These are phyloP conservation scores for Clinocottus analis DNA, from an alignment of 2,113 vertebrate species.

Conservation along the genomic window DNA sequence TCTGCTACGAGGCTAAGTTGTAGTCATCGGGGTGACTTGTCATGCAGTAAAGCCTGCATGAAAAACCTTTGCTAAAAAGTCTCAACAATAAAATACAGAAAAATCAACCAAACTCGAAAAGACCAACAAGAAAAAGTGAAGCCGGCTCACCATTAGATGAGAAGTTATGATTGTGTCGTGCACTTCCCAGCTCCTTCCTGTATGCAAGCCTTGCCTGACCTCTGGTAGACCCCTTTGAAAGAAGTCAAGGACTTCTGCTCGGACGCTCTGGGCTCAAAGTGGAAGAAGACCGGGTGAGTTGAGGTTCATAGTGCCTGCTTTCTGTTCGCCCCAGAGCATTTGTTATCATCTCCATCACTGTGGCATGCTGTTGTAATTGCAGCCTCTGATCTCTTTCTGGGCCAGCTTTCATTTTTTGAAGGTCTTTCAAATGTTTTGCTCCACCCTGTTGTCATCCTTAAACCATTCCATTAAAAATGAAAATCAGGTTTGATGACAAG, in stretches of 20 bases:
- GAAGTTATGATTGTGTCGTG: constrained; percentile 84
- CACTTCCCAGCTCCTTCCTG: constrained; percentile 88
- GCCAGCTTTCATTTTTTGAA: constrained; percentile 82
- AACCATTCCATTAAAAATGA: constrained; percentile 44
- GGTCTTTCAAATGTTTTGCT: constrained; percentile 69
- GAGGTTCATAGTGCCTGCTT: constrained; percentile 79
- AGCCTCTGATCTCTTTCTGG: constrained; percentile 87
- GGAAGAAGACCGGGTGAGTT: constrained; percentile 56
- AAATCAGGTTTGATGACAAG: neutral
- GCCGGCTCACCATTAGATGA: constrained; percentile 77
- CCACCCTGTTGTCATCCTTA: constrained; percentile 45
- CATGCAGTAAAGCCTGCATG: constrained; percentile 63
- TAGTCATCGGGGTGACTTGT: constrained; percentile 49
- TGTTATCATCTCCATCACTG: constrained; percentile 89
- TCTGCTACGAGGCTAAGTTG: constrained; percentile 13
- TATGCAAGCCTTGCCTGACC: constrained; percentile 86
- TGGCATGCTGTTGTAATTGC: constrained; percentile 89
- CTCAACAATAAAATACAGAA: constrained; percentile 44
- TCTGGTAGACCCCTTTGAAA: constrained; percentile 84
- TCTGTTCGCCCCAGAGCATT: constrained; percentile 60
- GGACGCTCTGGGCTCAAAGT: constrained; percentile 69
- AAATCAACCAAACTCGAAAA: constrained; percentile 53
- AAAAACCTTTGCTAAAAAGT: constrained; percentile 31
- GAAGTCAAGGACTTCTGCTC: constrained; percentile 84
- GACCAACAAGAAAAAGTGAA: constrained; percentile 54